Percentiles rank a stretch among this genome's conserved stretches.
Evolutionary conservation across 1,140 invertebrate genomes (phyloP).

Genomic region (Cydia amplana): DNA sequence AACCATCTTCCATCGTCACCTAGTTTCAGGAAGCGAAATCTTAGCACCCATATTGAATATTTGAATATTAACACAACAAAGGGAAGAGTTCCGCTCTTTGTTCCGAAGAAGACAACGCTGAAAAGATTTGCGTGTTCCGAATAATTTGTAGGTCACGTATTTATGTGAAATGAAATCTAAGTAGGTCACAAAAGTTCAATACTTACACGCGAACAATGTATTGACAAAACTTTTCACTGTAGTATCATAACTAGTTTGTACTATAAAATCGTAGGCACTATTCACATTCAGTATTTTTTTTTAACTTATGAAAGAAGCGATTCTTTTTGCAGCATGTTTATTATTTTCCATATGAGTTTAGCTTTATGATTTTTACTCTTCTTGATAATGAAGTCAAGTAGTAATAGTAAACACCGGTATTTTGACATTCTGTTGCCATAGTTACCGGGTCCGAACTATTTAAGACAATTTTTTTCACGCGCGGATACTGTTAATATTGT

Average conservation of each 20-base stretch:
- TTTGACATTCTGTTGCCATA: slow-evolving; percentile 43
- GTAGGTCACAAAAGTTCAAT: slow-evolving; percentile 22
- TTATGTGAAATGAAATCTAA: slow-evolving; percentile 12
- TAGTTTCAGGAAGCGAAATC: slow-evolving; percentile 35
- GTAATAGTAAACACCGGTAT: slow-evolving; percentile 35
- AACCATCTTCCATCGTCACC: slow-evolving; percentile 52
- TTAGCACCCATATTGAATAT: slow-evolving; percentile 24
- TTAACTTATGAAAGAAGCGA: not conserved
- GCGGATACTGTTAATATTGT: not conserved
- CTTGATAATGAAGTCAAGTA: no score
- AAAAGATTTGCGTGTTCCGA: slow-evolving; percentile 9
- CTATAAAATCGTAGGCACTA: not conserved
- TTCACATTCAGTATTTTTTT: not conserved
- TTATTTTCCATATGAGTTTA: not conserved
- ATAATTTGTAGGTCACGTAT: slow-evolving; percentile 26
- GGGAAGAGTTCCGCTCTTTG: slow-evolving; percentile 20
- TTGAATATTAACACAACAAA: slow-evolving; percentile 35
- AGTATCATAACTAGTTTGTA: not conserved
- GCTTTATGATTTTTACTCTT: not conserved
- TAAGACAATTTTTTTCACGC: not conserved
- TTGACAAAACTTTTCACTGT: slow-evolving; percentile 44
- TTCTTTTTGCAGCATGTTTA: not conserved
- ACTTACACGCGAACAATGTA: slow-evolving; percentile 36
- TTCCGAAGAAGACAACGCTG: not conserved
- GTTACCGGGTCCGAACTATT: slow-evolving; percentile 21